phyloP scores from a whole-genome alignment of 2,888 invertebrate genomes.

The Tetragnatha montana region DNA sequence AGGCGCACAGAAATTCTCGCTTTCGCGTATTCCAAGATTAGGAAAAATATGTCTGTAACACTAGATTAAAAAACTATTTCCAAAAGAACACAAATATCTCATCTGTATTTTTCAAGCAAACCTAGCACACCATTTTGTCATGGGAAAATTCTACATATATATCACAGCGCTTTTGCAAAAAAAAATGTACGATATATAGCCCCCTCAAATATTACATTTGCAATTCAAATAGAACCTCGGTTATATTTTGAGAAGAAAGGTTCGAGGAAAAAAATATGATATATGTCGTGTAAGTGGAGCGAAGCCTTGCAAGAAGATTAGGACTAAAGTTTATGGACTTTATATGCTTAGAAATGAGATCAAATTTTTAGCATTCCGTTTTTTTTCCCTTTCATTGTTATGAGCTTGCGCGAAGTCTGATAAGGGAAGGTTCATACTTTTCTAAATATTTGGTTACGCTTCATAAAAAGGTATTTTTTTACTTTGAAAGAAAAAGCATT shows the following conservation, averaged over 20 bases:
- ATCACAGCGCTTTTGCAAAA: conserved; percentile 34
- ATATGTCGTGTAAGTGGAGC: conserved; percentile 55
- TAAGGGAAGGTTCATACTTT: conserved; percentile 15
- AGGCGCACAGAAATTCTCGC: not conserved
- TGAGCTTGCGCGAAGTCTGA: conserved; percentile 12
- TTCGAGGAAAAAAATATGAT: conserved; percentile 40
- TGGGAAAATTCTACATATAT: conserved; percentile 29
- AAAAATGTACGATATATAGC: conserved; percentile 38
- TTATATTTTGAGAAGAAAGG: conserved; percentile 47
- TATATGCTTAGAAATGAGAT: conserved; percentile 59
- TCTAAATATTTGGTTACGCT: not conserved
- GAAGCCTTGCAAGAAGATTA: conserved; percentile 50
- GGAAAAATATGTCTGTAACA: not conserved
- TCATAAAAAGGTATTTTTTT: too few species aligned
- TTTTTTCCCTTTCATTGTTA: conserved; percentile 25
- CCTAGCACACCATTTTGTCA: conserved; percentile 33
- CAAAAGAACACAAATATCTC: conserved; percentile 28
- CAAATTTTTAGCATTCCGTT: conserved; percentile 29
- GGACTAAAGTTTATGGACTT: conserved; percentile 42
- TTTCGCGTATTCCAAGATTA: not conserved
- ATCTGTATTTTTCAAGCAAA: conserved; percentile 26
- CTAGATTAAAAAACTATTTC: conserved; percentile 28
- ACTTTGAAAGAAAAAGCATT: too few species aligned
- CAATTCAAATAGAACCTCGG: conserved; percentile 52
- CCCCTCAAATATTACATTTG: conserved; percentile 64